Evolutionary conservation across 2,888 invertebrate genomes (phyloP), one percentile per base, ranked within the genome.

Genomic region (Gasteruption jaculator): DNA sequence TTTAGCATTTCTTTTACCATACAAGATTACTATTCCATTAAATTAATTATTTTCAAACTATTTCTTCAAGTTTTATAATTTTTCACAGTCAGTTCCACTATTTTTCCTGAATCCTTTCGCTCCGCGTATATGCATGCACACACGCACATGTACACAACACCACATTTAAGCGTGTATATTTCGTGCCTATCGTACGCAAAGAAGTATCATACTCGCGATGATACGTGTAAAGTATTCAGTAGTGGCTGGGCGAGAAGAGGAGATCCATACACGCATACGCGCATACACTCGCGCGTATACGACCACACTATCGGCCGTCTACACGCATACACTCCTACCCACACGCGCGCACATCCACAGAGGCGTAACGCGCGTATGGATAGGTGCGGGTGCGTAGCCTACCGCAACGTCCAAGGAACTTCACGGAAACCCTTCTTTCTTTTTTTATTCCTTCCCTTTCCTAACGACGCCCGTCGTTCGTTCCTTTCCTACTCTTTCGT

Each of bases 331-430:
- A n/a, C n/a, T n/a, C n/a, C n/a, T n/a, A n/a, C n/a, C n/a, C n/a
- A n/a, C n/a, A n/a, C n/a, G n/a, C n/a, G n/a, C n/a, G n/a, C n/a
- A 22, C 6, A 26, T 8, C 4, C 6, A 19, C 18, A 26, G 20
- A 20, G 19, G 26, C 18, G 36, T 14, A 27, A 25, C 24, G 26
- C 35, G 25, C 26, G 25, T 19, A 20, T 36, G 26, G 37, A n/a
- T n/a, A n/a, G n/a, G n/a, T 44, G 49, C 45, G 50, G 45, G 47
- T 56, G 54, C 60, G 56, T 58, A 60, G 56, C 60, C 60, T 61
- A 61, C 60, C 60, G 57, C 58, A 61, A 61, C 56, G 53, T 54
- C 45, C 47, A 33, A 43, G 18, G n/a, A n/a, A n/a, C n/a, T n/a
- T n/a, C n/a, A n/a, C n/a, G n/a, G n/a, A n/a, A n/a, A n/a, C 15